phyloP scores from a whole-genome alignment of 2,113 vertebrate species.

The Lamprotornis superbus region DNA sequence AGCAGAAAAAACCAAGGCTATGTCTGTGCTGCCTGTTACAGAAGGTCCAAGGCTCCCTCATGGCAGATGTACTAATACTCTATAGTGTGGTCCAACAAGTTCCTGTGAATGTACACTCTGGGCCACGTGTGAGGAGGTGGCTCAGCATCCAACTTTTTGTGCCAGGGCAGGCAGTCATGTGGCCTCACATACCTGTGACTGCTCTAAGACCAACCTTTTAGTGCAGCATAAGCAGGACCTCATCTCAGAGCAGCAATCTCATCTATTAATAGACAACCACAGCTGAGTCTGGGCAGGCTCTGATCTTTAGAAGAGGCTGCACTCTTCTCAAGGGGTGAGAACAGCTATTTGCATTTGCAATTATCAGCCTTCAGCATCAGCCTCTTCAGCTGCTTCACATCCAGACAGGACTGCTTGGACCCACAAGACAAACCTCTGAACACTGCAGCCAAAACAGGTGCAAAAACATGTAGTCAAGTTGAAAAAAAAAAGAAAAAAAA shows the following conservation, averaged over 20 bases:
- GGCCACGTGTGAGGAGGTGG: fast-evolving
- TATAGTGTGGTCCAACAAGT: not conserved
- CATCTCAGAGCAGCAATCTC: not conserved
- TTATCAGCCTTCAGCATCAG: not conserved
- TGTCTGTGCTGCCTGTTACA: not conserved
- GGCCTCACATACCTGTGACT: not conserved
- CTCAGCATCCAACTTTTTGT: not conserved
- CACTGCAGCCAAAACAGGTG: not conserved
- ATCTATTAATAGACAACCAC: not conserved
- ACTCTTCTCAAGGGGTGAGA: not conserved
- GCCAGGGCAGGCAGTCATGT: not conserved
- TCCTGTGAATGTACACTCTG: not conserved
- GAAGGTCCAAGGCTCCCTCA: not conserved
- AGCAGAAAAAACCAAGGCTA: not conserved
- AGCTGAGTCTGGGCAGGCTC: not conserved
- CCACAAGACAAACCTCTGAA: not conserved
- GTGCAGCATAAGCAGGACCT: not conserved
- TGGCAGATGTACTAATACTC: not conserved
- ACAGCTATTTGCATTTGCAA: not conserved
- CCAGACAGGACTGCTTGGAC: not conserved
- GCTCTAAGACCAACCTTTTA: not conserved
- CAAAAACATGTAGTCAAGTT: not conserved
- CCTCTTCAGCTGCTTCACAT: not conserved
- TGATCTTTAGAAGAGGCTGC: not conserved
- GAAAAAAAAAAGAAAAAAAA: not conserved